Evolutionary conservation across 1,140 invertebrate genomes (phyloP), one percentile per base, ranked within the genome.

Genomic region (Oryzaephilus surinamensis): DNA sequence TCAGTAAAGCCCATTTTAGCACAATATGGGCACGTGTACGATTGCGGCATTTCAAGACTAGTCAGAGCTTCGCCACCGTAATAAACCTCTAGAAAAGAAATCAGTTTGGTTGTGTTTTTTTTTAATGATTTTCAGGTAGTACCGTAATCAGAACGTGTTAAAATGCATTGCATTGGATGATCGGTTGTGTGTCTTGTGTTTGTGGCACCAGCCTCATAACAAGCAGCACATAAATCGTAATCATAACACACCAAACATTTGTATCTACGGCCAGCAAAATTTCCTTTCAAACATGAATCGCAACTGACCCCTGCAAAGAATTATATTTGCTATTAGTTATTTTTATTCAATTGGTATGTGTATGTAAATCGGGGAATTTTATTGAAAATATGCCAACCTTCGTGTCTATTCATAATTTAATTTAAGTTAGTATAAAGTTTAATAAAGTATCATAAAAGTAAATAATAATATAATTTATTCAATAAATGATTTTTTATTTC

Each of bases 231-330:
- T 52, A 97, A 76, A 73, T 98, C 95, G 74, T 97, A 98, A 73
- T 98, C 94, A 66, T 93, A 97, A 69, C 95, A 98, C 54, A 97
- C 83, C 62, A 98, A 77, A 75, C 95, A 98, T 77, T 98, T 98
- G 68, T 95, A 97, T 57, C 95, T 80, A 64, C 88, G 81, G 56
- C 93, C 93, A 66, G 86, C 79, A 68, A 97, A 98, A 72, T 97
- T 97, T 62, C 86, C 88, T 73, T 96, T 96, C 65, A 96, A 76
- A 79, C 95, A 98, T 59, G 90, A 91, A 82, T 98, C 95, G 82
- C 95, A 98, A 76, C 92, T 97, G 56, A 98, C 93, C 71, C 84
- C 84, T 87, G 61, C 50, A 76, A 76, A n/a, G n/a, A 10, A 24
- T 7, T 24, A 24, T n/a, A 10, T 20, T 20, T 5, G 4, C 19